Base-by-base conservation (phyloP, 2,888 invertebrate genomes). In the Prionchulus punctatus region DNA sequence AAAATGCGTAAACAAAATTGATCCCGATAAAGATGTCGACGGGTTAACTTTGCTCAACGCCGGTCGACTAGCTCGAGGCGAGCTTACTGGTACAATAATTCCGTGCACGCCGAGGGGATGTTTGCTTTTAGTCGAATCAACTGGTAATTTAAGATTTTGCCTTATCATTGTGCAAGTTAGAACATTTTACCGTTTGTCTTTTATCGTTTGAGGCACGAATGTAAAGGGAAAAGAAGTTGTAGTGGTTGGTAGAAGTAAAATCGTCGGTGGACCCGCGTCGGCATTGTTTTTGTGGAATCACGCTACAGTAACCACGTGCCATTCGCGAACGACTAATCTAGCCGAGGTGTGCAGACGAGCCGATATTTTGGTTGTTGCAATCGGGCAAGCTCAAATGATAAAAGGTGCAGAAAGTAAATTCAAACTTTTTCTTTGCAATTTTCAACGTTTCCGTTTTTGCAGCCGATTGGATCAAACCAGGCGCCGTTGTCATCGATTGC, bases 21-120 rank as follows among this genome's bases (percentile, higher is more conserved):
- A 81, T 0, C 84, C 90, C 0, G 79, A 80, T 49, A 58, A 55
- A 61, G 70, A 70, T 51, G 70, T 70, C 21, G 70, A 70, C 55
- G 70, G 70, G 1, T 59, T 70, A 43, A 68, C 68, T n/a, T 62
- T 89, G 1, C 79, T 86, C 50, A 99, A 96, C 73, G 91, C 94
- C 69, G 98, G 96, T 1, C 82, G 84, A 60, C 79, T 89, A 2
- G 84, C 91, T 0, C 82, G 88, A 57, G 92, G 92, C 1, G 89
- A 94, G 70, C 76, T 91, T 65, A 70, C 72, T 15, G 65, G 65
- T 28, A 77, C 80, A 1, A 91, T 94, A 71, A 72, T 94, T 53
- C 94, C 98, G 0, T 99, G 98, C 72, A 99, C 98, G 0, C 94
- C 98, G 0, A 84, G 85, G 61, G 98, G 96, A 1, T 89, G 89